Percentiles rank a stretch among this genome's conserved stretches.
phyloP scores from a whole-genome alignment of 1,140 invertebrate species.

The Tetramorium simillimum region DNA sequence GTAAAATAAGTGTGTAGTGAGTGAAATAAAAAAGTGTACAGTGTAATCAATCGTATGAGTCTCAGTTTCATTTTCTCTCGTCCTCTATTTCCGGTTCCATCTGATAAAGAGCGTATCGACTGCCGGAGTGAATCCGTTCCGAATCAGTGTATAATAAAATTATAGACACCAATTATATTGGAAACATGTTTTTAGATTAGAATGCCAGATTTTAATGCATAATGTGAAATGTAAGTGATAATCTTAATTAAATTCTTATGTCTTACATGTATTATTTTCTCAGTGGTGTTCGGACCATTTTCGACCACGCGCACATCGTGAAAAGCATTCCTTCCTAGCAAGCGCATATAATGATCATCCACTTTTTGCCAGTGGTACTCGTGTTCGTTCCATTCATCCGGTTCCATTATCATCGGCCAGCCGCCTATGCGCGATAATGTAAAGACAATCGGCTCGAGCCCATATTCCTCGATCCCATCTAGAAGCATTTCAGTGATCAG shows the following conservation, averaged over 20 bases:
- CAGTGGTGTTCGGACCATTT: neutral
- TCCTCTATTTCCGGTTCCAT: too few species aligned
- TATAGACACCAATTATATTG: neutral
- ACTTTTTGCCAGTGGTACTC: conserved; percentile 72
- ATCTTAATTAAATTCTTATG: neutral
- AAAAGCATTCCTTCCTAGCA: conserved; percentile 64
- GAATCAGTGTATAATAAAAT: neutral
- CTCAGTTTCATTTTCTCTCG: too few species aligned
- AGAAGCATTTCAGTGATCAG: neutral
- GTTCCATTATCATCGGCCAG: conserved; percentile 74
- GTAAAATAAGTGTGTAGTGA: too few species aligned
- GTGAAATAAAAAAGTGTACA: too few species aligned
- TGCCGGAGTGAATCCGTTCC: too few species aligned
- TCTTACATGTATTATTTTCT: neutral
- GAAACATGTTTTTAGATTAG: neutral
- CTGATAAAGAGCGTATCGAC: too few species aligned
- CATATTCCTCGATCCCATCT: neutral
- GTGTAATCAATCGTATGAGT: too few species aligned
- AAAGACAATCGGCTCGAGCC: neutral
- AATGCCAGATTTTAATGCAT: neutral
- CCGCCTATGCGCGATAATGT: conserved; percentile 70
- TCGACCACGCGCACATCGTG: neutral
- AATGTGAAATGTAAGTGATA: neutral
- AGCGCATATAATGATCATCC: conserved; percentile 67
- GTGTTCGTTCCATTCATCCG: conserved; percentile 66